Base-by-base conservation (phyloP, 1,140 invertebrate genomes). In the Argopecten irradians region DNA sequence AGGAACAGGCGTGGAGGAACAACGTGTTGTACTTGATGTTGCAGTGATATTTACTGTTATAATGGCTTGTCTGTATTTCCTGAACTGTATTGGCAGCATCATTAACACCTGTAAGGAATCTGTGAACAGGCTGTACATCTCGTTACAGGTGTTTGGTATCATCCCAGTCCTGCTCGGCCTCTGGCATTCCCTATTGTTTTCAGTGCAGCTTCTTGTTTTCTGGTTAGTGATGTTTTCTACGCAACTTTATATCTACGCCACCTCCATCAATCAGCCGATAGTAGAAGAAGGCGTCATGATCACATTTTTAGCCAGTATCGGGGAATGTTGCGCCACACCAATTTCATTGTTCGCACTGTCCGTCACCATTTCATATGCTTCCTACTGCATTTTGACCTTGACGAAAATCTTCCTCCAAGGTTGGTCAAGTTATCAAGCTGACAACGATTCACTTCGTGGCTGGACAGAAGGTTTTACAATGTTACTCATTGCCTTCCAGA, bases 401-500 rank as follows among this genome's bases (percentile, higher is more conserved):
- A 96, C 96, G 0, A 96, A 96, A 90, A 91, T 96, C 3, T 96
- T 95, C 87, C 92, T 96, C 19, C 95, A 96, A 90, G 96, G 96
- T 1, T 94, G 94, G 39, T 91, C 94, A 85, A 94, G 93, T 43
- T 91, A 94, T 85, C 90, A 92, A 34, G 93, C 93, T 14, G 95
- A 95, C 34, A 93, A 95, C 90, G 95, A 96, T 87, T 91, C 94
- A 19, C 94, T 96, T 87, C 93, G 95, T 82, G 96, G 96, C 3
- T 96, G 96, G 94, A 96, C 96, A 11, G 96, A 97, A 93, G 96
- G 96, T n/a, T 94, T 96, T 32, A 96, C 96, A 0, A 95, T 96
- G 94, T 92, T 96, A 33, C 92, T 97, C 0, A 94, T 97, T 16
- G 96, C 96, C n/a, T 88, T 96, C 22, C 96, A 96, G 93, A 96